phyloP scores from a whole-genome alignment of 1,140 invertebrate species.

The Euwallacea similis region DNA sequence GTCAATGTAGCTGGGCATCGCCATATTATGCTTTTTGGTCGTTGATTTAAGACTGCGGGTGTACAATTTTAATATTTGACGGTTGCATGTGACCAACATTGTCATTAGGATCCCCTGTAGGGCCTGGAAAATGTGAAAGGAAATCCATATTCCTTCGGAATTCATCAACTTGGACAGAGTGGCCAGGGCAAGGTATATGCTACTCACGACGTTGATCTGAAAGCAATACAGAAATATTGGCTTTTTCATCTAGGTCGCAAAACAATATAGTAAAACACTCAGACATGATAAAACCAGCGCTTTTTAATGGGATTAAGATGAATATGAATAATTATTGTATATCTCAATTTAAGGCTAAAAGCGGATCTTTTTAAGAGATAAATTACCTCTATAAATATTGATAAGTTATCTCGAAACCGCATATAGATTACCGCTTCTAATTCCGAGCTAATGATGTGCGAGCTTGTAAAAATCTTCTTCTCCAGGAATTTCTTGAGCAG shows the following conservation, averaged over 20 bases:
- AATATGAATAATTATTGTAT: no score
- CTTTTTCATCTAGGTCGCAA: background rate
- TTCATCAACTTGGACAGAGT: conserved; percentile 46
- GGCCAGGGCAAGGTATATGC: conserved; percentile 45
- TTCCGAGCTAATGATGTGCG: no score
- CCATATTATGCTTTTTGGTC: conserved; percentile 24
- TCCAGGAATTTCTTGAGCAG: no score
- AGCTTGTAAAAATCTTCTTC: no score
- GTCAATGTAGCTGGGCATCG: conserved; percentile 39
- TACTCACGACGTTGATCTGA: conserved; percentile 50
- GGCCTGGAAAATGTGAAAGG: conserved; percentile 56
- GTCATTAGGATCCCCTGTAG: conserved; percentile 65
- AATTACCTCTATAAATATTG: no score
- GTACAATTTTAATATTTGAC: conserved; percentile 56
- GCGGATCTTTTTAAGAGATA: no score
- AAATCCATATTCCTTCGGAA: conserved; percentile 53
- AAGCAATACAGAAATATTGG: conserved; percentile 33
- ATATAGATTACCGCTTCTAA: no score
- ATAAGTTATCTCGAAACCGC: no score
- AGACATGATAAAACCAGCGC: no score
- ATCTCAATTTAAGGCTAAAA: no score
- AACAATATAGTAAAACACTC: no score
- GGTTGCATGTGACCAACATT: conserved; percentile 67
- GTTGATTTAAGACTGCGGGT: conserved; percentile 47
- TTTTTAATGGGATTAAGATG: no score